Evolutionary conservation across 2,113 vertebrate species (phyloP).

Genomic region (Rhagologus leucostigma): DNA sequence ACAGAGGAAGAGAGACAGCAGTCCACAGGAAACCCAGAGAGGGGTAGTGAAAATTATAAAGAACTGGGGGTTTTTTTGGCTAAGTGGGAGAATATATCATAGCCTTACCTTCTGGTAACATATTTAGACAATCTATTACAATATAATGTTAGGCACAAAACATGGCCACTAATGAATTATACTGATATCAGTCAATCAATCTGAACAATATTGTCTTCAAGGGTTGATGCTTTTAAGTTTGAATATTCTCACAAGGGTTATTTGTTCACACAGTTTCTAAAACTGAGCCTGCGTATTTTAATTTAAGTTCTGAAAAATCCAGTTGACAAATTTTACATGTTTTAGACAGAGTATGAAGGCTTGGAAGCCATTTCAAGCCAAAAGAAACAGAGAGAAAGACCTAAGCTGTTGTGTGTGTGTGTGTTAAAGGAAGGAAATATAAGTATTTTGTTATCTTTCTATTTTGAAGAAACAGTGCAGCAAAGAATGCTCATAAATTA

Average conservation of each 20-base stretch:
- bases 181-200: neutral
- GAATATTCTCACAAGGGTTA: neutral
- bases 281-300: neutral
- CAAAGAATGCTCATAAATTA: neutral
- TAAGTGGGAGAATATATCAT: neutral
- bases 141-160: neutral
- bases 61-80: rapidly evolving
- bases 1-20: neutral
- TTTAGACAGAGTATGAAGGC: neutral
- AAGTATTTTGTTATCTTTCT: neutral
- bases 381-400: neutral
- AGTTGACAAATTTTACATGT: neutral
- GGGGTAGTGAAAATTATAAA: neutral
- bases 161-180: neutral
- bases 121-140: neutral
- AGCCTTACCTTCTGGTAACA: neutral
- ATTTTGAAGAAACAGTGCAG: neutral
- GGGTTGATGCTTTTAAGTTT: neutral
- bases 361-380: neutral
- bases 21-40: neutral
- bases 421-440: neutral
- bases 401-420: neutral
- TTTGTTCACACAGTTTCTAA: neutral
- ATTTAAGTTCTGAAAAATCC: neutral
- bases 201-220: neutral